Evolutionary conservation across 1,140 invertebrate genomes (phyloP).

Genomic region (Geopemphigus sp.): DNA sequence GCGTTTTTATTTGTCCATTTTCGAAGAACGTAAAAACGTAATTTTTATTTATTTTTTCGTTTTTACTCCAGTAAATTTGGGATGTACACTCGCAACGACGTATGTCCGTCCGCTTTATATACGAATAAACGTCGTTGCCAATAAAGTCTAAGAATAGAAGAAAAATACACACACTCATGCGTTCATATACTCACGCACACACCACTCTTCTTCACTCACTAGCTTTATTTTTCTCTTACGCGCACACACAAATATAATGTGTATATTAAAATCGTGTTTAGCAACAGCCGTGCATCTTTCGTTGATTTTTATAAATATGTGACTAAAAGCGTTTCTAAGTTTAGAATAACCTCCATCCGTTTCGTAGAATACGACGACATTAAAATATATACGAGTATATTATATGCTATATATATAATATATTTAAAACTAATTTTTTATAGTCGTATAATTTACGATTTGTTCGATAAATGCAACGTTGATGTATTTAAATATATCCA

Average conservation of each 20-base stretch:
- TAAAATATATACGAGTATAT: not conserved
- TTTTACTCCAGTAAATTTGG: not conserved
- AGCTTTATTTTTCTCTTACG: not conserved
- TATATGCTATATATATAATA: not conserved
- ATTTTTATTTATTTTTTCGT: not conserved
- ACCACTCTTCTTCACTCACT: no score
- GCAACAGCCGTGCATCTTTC: conserved; percentile 1
- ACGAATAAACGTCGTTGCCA: conserved; percentile 31
- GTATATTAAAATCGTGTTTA: conserved; percentile 18
- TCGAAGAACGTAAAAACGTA: no score
- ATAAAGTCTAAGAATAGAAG: conserved; percentile 36
- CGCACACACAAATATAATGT: not conserved
- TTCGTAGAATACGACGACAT: not conserved
- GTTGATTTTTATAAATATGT: not conserved
- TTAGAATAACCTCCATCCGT: conserved; percentile 17
- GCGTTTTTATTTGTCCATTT: no score
- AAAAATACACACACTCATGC: not conserved
- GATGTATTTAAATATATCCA: no score
- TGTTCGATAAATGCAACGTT: no score
- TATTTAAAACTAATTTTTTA: no score
- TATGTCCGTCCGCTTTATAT: not conserved
- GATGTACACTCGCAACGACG: not conserved
- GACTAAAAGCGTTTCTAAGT: conserved; percentile 36
- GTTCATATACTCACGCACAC: no score
- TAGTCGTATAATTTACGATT: no score